Base-by-base conservation (phyloP, 2,888 invertebrate species). In the Tetragonisca angustula region DNA sequence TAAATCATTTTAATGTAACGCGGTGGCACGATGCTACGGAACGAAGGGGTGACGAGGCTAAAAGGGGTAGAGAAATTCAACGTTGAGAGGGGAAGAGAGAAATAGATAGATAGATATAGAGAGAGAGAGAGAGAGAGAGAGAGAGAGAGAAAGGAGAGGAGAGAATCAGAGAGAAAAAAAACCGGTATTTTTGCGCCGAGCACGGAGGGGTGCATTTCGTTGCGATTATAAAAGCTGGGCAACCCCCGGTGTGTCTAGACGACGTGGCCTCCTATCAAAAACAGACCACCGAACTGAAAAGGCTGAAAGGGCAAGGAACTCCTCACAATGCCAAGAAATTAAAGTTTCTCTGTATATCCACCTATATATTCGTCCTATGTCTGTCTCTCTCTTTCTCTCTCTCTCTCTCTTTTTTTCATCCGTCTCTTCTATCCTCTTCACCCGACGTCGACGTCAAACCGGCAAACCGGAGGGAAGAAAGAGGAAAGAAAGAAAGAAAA, bases 231-330 rank as follows among this genome's bases (percentile, higher is more conserved):
- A 94, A 94, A 92, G 93, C 91, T 85, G 91, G 91, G 91, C 90
- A 91, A 92, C 91, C 91, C 91, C 91, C 90, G 90, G 89, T 91
- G 90, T 90, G 91, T 92, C 92, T 92, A 92, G 92, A 92, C 92
- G 92, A 91, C 90, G 90, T 91, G 91, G 92, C 91, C 93, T 93
- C 92, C 93, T 93, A 94, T 94, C 93, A 92, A 93, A 94, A 93
- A 93, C 93, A 94, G 93, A 93, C 92, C 92, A 91, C 91, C 92
- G 91, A 92, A 92, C 91, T 93, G 92, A 93, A 93, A 93, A 92
- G 93, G 91, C 91, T 89, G 91, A 92, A 93, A 93, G 93, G 93
- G 92, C 93, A 93, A 94, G 92, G 92, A 94, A 93, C 93, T 93
- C 91, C 84, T 87, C 90, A 93, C 93, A 94, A 94, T 93, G 92